These are phyloP conservation scores for Idaea straminata DNA, from an alignment of 2,888 invertebrate genomes.

Conservation along the genomic window DNA sequence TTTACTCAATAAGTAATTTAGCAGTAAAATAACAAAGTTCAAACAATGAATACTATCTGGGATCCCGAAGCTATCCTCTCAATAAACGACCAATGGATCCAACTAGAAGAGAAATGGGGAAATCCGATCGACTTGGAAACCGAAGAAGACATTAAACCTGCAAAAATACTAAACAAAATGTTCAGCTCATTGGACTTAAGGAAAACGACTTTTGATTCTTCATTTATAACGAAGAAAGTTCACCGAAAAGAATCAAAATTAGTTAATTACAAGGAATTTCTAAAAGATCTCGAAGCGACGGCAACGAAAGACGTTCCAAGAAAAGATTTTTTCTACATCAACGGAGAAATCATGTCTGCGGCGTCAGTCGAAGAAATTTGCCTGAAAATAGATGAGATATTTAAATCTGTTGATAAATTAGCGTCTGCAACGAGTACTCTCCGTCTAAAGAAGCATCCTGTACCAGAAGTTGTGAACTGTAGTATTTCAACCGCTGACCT, in stretches of 20 bases:
- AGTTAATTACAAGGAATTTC: conserved; percentile 57
- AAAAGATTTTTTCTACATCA: conserved; percentile 54
- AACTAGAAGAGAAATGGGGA: conserved; percentile 64
- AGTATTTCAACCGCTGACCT: conserved; percentile 58
- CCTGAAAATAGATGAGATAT: conserved; percentile 61
- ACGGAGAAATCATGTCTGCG: conserved; percentile 61
- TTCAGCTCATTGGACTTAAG: conserved; percentile 58
- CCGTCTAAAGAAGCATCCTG: conserved; percentile 34
- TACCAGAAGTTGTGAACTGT: conserved; percentile 59
- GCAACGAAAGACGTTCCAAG: conserved; percentile 32
- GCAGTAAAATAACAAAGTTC: background rate
- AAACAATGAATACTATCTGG: background rate
- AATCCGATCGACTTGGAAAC: conserved; percentile 63
- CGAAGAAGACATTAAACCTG: conserved; percentile 47
- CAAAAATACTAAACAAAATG: conserved; percentile 38
- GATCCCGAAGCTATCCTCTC: conserved; percentile 60
- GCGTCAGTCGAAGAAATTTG: conserved; percentile 65
- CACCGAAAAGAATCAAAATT: conserved; percentile 46
- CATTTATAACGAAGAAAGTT: conserved; percentile 56
- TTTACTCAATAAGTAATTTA: background rate
- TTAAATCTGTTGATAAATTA: conserved; percentile 65
- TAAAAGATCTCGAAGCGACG: conserved; percentile 47
- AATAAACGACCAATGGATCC: conserved; percentile 63
- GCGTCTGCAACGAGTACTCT: conserved; percentile 54
- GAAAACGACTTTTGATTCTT: conserved; percentile 64